Conservation (phyloP, 1,140 invertebrate genomes). For the Micrasema minimum region DNA sequence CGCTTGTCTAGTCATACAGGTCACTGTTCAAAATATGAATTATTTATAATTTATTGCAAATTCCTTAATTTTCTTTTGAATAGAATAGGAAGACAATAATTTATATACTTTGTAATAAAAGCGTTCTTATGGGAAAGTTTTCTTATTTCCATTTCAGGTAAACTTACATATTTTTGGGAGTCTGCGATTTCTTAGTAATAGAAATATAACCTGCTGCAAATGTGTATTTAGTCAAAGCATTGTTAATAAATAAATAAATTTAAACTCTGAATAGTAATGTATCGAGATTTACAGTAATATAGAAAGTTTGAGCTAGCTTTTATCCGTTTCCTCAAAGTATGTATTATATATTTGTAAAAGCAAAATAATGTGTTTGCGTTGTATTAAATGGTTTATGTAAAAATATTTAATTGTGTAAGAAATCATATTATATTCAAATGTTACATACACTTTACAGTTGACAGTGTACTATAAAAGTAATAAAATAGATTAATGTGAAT, state of each 20-base stretch:
- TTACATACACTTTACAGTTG: slow-evolving; percentile 50
- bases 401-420: slow-evolving; percentile 43
- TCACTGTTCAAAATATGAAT: no score
- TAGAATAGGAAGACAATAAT: slow-evolving; percentile 34
- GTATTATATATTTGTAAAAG: slow-evolving; percentile 44
- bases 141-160: not conserved
- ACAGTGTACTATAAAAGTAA: slow-evolving; percentile 49
- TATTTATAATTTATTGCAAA: no score
- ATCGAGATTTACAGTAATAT: not conserved
- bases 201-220: not conserved
- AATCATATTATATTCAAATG: slow-evolving; percentile 52
- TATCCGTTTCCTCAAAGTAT: slow-evolving; percentile 28
- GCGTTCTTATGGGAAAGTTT: not conserved
- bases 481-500: slow-evolving; percentile 52
- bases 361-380: slow-evolving; percentile 28
- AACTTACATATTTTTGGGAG: not conserved
- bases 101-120: slow-evolving; percentile 16
- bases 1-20: no score
- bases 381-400: slow-evolving; percentile 39
- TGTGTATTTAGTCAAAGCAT: not conserved
- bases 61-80: slow-evolving; percentile 2
- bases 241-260: no score
- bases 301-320: slow-evolving; percentile 18
- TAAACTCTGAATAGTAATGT: not conserved
- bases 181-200: not conserved